A percentile compares a stretch with the other conserved stretches of the same genome.
phyloP scores from a whole-genome alignment of 2,888 invertebrate genomes.

The Caenorhabditis afra region DNA sequence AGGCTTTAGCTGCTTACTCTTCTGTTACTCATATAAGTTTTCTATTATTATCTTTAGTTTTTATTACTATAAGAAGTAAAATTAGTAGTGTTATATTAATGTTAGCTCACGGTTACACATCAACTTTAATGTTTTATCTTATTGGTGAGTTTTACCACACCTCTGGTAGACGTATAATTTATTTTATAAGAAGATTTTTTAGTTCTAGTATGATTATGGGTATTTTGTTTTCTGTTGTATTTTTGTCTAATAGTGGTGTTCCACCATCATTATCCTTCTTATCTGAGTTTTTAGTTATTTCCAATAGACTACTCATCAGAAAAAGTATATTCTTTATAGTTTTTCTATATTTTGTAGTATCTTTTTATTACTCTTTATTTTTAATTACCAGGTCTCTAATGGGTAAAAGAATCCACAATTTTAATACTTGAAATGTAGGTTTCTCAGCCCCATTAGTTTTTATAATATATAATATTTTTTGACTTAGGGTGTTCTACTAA shows the following conservation, averaged over 20 bases:
- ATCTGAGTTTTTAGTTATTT: constrained; percentile 80
- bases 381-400: constrained; percentile 75
- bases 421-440: constrained; percentile 65
- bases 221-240: constrained; percentile 66
- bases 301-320: constrained; percentile 77
- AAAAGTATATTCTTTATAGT: constrained; percentile 79
- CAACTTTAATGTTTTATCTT: constrained; percentile 69
- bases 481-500: constrained; percentile 65
- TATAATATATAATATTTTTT: constrained; percentile 74
- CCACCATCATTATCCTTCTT: constrained; percentile 67
- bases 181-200: constrained; percentile 71
- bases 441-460: constrained; percentile 61
- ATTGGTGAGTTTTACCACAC: constrained; percentile 70
- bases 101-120: constrained; percentile 69
- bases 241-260: constrained; percentile 70
- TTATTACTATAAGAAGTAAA: constrained; percentile 64
- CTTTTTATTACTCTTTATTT: constrained; percentile 80
- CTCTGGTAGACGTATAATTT: constrained; percentile 66
- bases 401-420: constrained; percentile 65
- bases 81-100: constrained; percentile 66
- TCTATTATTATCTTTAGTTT: constrained; percentile 63
- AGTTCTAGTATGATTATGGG: constrained; percentile 66
- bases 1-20: constrained; percentile 70
- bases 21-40: constrained; percentile 69
- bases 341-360: constrained; percentile 79